Evolutionary conservation across 2,113 vertebrate species (phyloP), one percentile per base, ranked within the genome.

Genomic region (Verasper variegatus): DNA sequence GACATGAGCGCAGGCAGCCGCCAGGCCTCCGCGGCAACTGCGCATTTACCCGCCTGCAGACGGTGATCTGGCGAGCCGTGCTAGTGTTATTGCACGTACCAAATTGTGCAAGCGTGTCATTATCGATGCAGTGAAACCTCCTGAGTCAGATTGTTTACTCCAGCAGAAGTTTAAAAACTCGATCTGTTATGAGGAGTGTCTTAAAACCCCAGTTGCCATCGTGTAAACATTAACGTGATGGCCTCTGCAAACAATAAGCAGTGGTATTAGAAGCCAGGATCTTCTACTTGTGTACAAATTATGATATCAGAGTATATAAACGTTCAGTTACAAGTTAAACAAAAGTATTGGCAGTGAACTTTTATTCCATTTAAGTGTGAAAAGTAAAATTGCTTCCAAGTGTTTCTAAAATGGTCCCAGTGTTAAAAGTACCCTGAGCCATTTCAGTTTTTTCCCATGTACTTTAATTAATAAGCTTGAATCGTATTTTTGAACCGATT

Each of bases 21-120:
- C 58, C 65, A 72, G 81, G 78, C 85, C 67, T 57, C 49, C 0
- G 20, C 66, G 11, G 42, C 3, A 83, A 79, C 71, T 87, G 68
- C 86, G 84, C 81, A 78, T 63, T 78, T 80, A 59, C 8, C 17
- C 65, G 71, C 78, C 13, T 59, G 67, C 42, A 45, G 20, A 35
- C 10, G 13, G 13, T 1, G 21, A 37, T 66, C 58, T 37, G 40
- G 15, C 5, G 52, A 42, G 23, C 7, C 1, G 1, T 23, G n/a
- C 40, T 60, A 6, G 4, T 18, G 24, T 4, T 4, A 31, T 6
- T 60, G 40, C 57, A 58, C 12, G 7, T 37, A 54, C 11, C 15
- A 3, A 4, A 57, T 18, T 31, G 18, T 37, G 8, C 2, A 17
- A 21, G 1, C 3, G 1, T 13, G 7, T 57, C 65, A 26, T 35